A percentile compares a stretch with the other conserved stretches of the same genome.
These are phyloP conservation scores for Xylophagus ater DNA, from an alignment of 2,888 invertebrate species.

Conservation along the genomic window DNA sequence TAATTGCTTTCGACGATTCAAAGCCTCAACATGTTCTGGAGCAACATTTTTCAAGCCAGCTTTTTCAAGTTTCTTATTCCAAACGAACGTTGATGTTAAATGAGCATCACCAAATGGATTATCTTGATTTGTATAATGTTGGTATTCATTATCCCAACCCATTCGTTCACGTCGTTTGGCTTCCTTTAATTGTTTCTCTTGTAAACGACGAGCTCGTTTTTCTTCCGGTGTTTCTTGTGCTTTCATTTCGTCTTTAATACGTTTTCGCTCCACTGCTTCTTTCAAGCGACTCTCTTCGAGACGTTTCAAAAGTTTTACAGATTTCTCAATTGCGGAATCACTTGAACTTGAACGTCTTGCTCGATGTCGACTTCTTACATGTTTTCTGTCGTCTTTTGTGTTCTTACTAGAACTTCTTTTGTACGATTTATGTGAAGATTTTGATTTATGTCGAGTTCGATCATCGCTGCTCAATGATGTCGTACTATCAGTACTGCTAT, in stretches of 20 bases:
- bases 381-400: no score
- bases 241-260: conserved; percentile 66
- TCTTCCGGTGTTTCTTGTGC: conserved; percentile 92
- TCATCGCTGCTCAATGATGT: no score
- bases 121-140: conserved; percentile 94
- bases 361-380: no score
- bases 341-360: no score
- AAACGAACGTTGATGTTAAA: conserved; percentile 88
- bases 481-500: no score
- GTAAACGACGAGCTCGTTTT: conserved; percentile 70
- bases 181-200: conserved; percentile 88
- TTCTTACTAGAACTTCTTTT: no score
- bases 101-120: conserved; percentile 98
- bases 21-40: conserved; percentile 66
- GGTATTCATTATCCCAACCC: conserved; percentile 96
- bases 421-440: no score
- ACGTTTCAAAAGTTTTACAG: conserved; percentile 56
- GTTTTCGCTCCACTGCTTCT: conserved; percentile 51
- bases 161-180: conserved; percentile 76
- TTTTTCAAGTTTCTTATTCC: conserved; percentile 91
- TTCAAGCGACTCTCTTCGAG: conserved; percentile 60
- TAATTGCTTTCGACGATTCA: conserved; percentile 76
- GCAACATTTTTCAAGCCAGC: conserved; percentile 75
- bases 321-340: conserved; percentile 28
- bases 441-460: no score